These are phyloP conservation scores for Borostomias antarcticus DNA, from an alignment of 2,797 vertebrate species.

Conservation along the genomic window DNA sequence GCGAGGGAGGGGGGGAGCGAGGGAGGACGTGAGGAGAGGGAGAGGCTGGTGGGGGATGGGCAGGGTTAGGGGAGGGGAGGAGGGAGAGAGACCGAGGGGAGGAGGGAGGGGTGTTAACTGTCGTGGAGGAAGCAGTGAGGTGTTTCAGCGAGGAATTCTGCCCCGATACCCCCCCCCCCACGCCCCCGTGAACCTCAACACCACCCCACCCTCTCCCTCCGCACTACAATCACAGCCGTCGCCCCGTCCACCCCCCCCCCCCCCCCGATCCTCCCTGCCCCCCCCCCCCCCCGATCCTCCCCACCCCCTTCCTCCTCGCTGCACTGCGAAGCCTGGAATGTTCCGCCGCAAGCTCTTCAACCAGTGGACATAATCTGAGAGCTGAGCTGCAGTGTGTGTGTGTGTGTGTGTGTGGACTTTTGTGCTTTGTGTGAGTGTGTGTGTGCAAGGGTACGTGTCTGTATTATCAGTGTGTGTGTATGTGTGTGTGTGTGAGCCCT, in stretches of 20 bases:
- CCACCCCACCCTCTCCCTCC: constrained; percentile 49
- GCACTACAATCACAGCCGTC: constrained; percentile 69
- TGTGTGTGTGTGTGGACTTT: not conserved
- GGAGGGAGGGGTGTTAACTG: constrained; percentile 66
- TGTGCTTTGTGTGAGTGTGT: constrained; percentile 13
- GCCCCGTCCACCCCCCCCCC: constrained; percentile 7
- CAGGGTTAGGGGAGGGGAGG: constrained; percentile 51
- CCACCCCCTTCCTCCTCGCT: constrained; percentile 53
- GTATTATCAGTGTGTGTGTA: not conserved
- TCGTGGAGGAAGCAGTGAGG: constrained; percentile 76
- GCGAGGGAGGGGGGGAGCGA: constrained; percentile 63
- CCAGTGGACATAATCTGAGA: constrained; percentile 68
- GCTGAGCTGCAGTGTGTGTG: constrained; percentile 38
- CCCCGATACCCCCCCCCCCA: constrained; percentile 56
- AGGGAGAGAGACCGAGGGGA: constrained; percentile 39
- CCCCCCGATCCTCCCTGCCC: not conserved
- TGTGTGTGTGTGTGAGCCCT: not conserved
- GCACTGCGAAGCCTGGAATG: constrained; percentile 77
- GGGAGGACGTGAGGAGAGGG: constrained; percentile 45
- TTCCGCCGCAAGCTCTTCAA: constrained; percentile 70
- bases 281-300: constrained; percentile 10
- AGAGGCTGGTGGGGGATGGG: constrained; percentile 73
- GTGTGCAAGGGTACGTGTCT: too few relatives aligned
- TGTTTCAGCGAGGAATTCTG: constrained; percentile 78
- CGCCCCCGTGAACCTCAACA: constrained; percentile 30